Base-by-base conservation (phyloP, 35 echinoderm and acorn worm species). In the Apostichopus californicus region DNA sequence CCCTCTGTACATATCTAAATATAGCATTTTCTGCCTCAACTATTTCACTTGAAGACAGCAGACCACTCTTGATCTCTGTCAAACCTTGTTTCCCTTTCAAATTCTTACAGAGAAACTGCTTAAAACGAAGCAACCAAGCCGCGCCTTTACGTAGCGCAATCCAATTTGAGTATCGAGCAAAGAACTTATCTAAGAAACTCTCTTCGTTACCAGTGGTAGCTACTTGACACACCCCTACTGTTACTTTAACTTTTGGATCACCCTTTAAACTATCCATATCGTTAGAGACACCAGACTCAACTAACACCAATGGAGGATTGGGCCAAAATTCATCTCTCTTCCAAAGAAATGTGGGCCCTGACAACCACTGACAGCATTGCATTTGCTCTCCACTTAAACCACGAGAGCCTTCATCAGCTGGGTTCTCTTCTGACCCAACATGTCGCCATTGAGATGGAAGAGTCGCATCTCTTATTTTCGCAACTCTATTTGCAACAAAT, bases 401-500 rank as follows among this genome's bases (percentile, higher is more conserved):
- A 15, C 92, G 20, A 56, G 92, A 93, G 8, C 83, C 92, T 54
- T 90, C 56, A 75, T 93, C 92, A 5, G 86, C 85, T 59, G 84
- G 68, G 55, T 93, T 93, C 4, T 46, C 12, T 57, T 73, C 61
- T 3, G 92, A 91, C 5, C 71, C 92, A 10, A 90, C 56, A 89
- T 93, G 61, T 4, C 24, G 18, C 92, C 83, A 93, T 24, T 93
- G 86, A 6, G 65, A 57, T 9, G 73, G 13, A n/a, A 18, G 17
- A 25, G 85, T 88, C 1, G 73, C 65, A 4, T 90, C 25, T 15
- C 83, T 18, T 26, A 90, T 90, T 90, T 89, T 79, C 22, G 92
- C 54, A 5, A 93, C 73, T 13, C 92, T 70, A 55, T 93, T 93
- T 78, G 83, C 92, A 24, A 93, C 85, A 24, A 93, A 93, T 86